phyloP scores from a whole-genome alignment of 2,888 invertebrate species.

The Lithosia quadra region DNA sequence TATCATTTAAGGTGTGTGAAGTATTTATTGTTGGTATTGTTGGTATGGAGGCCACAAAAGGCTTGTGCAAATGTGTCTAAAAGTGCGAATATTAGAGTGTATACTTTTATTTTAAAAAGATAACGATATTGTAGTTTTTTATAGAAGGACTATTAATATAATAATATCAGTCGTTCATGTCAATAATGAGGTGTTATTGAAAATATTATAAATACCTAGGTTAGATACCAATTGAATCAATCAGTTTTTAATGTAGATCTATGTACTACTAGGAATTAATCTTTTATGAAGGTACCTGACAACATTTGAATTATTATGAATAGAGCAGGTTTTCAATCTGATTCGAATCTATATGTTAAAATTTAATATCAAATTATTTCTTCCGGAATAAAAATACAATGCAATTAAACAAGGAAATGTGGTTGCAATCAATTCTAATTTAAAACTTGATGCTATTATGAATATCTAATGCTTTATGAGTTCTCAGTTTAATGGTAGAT shows the following conservation, averaged over 20 bases:
- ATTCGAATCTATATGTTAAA: not conserved
- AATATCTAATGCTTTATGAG: not conserved
- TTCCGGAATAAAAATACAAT: not conserved
- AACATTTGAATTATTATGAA: not conserved
- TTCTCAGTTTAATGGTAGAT: not conserved
- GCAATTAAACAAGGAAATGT: not conserved
- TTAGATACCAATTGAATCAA: not conserved
- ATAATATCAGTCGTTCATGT: not conserved
- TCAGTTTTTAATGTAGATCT: not conserved
- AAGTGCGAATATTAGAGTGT: constrained; percentile 15
- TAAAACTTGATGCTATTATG: constrained; percentile 2
- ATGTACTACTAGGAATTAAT: not conserved
- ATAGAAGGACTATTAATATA: not conserved
- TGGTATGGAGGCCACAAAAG: not conserved
- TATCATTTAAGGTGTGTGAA: constrained; percentile 44
- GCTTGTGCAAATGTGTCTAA: constrained; percentile 10
- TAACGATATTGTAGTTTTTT: not conserved
- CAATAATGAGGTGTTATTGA: not conserved
- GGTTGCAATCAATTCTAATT: not conserved
- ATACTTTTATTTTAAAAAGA: not conserved
- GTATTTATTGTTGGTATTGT: constrained; percentile 31
- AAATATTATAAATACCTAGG: not conserved
- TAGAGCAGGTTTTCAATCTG: not conserved
- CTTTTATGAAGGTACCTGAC: not conserved
- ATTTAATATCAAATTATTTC: not conserved